A percentile compares a stretch with the other conserved stretches of the same genome.
Evolutionary conservation across 2,113 vertebrate genomes (phyloP).

Genomic region (Mystacornis crossleyi): DNA sequence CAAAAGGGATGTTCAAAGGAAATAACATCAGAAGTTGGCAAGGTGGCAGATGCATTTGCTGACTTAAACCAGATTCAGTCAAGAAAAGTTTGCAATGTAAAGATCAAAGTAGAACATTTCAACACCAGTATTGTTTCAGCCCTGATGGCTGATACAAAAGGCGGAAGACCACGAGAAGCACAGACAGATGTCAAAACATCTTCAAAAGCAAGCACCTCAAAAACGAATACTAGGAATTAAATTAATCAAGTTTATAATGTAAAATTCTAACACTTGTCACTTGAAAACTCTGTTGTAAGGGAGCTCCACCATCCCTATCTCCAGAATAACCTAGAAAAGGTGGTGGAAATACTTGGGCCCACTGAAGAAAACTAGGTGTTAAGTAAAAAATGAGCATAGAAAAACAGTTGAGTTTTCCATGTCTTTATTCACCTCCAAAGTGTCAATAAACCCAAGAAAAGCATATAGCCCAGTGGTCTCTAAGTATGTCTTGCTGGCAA

Average conservation of each 20-base stretch:
- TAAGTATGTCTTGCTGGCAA: background rate
- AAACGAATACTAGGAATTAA: background rate
- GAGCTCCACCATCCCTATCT: background rate
- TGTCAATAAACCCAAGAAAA: background rate
- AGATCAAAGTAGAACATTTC: background rate
- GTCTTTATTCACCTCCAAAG: background rate
- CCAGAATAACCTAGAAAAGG: background rate
- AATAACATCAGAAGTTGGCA: conserved; percentile 36
- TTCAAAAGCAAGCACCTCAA: background rate
- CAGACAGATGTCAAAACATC: background rate
- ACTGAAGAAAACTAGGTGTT: background rate
- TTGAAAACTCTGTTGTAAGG: background rate
- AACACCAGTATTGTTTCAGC: background rate
- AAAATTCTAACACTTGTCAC: background rate
- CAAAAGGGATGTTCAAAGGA: conserved; percentile 20
- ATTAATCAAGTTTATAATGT: background rate
- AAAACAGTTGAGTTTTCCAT: background rate
- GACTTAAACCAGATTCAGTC: conserved; percentile 14
- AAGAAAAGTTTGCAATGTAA: conserved; percentile 15
- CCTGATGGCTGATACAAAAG: background rate
- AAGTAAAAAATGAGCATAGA: background rate
- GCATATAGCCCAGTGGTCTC: background rate
- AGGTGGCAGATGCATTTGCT: background rate
- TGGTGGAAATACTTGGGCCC: background rate
- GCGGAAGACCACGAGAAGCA: background rate